Evolutionary conservation across 2,888 invertebrate species (phyloP).

Genomic region (Apotomis betuletana): DNA sequence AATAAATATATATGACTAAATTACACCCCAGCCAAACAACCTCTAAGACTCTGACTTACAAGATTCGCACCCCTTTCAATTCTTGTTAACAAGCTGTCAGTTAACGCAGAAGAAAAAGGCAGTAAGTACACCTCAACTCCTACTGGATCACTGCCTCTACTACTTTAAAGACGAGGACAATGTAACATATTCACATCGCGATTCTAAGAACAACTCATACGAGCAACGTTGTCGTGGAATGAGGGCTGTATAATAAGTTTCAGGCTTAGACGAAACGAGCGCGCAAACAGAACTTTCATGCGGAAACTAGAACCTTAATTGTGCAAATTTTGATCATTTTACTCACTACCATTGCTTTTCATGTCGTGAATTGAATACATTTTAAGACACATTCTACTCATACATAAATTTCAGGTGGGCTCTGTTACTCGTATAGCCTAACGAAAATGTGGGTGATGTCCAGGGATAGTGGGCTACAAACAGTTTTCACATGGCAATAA

Average conservation of each 20-base stretch:
- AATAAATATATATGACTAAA: not conserved
- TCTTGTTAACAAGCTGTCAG: conserved; percentile 14
- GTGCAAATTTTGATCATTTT: too few relatives aligned
- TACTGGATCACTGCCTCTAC: not conserved
- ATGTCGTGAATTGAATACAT: too few relatives aligned
- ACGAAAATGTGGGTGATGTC: too few relatives aligned
- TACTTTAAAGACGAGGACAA: not conserved
- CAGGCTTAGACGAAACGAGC: too few relatives aligned
- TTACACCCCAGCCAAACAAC: not conserved
- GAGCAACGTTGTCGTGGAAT: not conserved
- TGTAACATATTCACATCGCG: not conserved
- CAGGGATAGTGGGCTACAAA: too few relatives aligned
- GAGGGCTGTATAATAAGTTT: not conserved
- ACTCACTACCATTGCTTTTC: too few relatives aligned
- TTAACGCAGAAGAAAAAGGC: not conserved
- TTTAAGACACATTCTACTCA: too few relatives aligned
- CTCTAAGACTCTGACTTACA: conserved; percentile 1
- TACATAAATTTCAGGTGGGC: too few relatives aligned
- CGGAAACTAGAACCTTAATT: not conserved
- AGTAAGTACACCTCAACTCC: not conserved
- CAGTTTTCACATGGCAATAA: too few relatives aligned
- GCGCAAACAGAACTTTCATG: not conserved
- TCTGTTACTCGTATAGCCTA: too few relatives aligned
- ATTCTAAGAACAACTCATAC: conserved; percentile 3
- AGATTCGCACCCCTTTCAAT: not conserved